These are phyloP conservation scores for Protaetia brevitarsis DNA, from an alignment of 1,140 invertebrate genomes.

Conservation along the genomic window DNA sequence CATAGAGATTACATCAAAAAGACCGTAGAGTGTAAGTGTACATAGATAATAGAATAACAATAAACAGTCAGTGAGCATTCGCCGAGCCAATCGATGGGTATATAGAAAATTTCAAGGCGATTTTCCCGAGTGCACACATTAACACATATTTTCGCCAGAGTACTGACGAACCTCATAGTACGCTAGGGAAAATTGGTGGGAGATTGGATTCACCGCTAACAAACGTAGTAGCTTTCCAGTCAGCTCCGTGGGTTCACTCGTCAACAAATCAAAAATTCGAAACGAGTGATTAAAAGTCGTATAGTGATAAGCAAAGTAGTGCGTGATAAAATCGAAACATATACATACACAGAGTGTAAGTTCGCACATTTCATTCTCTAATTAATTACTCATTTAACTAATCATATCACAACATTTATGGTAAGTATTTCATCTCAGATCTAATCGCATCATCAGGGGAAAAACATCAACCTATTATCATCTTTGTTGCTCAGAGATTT, in stretches of 20 bases:
- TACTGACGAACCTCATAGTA: not conserved
- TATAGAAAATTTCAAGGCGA: not conserved
- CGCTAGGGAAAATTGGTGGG: slow-evolving; percentile 9
- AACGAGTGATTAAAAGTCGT: not conserved
- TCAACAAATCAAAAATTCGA: not conserved
- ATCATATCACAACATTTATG: not conserved
- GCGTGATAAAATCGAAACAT: too few species aligned
- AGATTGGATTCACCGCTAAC: not conserved
- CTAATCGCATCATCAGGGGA: not conserved
- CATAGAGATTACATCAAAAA: too few species aligned
- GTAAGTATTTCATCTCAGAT: not conserved
- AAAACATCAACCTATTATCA: not conserved
- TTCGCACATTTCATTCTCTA: not conserved
- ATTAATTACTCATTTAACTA: not conserved
- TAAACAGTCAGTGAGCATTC: too few species aligned
- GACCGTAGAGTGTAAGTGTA: too few species aligned
- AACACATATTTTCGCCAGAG: not conserved
- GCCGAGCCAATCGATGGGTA: not conserved
- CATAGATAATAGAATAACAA: too few species aligned
- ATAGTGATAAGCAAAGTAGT: not conserved
- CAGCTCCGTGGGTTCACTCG: not conserved
- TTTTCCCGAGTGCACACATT: not conserved
- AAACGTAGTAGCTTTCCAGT: slow-evolving; percentile 11
- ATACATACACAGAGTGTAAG: not conserved
- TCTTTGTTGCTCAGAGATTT: not conserved